These are phyloP conservation scores for Spea bombifrons DNA, from an alignment of 2,113 vertebrate genomes.

Conservation along the genomic window DNA sequence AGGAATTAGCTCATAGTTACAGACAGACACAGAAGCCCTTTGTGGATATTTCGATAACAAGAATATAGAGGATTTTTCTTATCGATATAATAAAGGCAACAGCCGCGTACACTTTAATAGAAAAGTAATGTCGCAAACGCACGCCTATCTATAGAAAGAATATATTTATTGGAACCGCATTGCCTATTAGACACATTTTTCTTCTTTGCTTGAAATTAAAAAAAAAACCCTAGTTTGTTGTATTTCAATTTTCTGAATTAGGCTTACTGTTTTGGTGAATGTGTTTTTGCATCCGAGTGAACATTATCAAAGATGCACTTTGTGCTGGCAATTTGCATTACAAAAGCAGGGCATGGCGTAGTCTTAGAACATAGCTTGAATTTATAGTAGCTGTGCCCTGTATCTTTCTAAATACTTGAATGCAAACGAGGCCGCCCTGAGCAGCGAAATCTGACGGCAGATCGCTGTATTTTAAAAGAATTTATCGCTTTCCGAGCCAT, in stretches of 20 bases:
- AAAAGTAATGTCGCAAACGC: too few relatives aligned
- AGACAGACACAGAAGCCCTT: too few relatives aligned
- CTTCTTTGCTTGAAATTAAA: conserved; percentile 10
- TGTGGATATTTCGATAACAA: too few relatives aligned
- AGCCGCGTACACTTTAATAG: too few relatives aligned
- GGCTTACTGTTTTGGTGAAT: conserved; percentile 76
- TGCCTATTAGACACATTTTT: too few relatives aligned
- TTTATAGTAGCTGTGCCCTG: conserved; percentile 62
- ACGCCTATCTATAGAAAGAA: too few relatives aligned
- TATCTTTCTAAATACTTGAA: conserved; percentile 57
- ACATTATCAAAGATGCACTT: conserved; percentile 86
- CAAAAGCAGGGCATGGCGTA: conserved; percentile 71
- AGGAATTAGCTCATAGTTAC: too few relatives aligned
- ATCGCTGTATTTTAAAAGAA: conserved; percentile 27
- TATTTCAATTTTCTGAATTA: conserved; percentile 74
- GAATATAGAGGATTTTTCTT: too few relatives aligned
- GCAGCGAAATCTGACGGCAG: conserved; percentile 53
- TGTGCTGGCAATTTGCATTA: conserved; percentile 83
- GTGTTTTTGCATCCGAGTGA: conserved; percentile 75
- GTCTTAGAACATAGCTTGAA: conserved; percentile 68
- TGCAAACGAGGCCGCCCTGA: conserved; percentile 42
- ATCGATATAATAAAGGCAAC: too few relatives aligned
- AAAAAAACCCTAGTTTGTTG: conserved; percentile 67
- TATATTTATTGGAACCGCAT: too few relatives aligned
- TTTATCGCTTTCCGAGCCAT: not conserved